Percentiles rank a stretch among this genome's conserved stretches.
Evolutionary conservation across 2,113 vertebrate genomes (phyloP).

Genomic region (Lonchura striata): DNA sequence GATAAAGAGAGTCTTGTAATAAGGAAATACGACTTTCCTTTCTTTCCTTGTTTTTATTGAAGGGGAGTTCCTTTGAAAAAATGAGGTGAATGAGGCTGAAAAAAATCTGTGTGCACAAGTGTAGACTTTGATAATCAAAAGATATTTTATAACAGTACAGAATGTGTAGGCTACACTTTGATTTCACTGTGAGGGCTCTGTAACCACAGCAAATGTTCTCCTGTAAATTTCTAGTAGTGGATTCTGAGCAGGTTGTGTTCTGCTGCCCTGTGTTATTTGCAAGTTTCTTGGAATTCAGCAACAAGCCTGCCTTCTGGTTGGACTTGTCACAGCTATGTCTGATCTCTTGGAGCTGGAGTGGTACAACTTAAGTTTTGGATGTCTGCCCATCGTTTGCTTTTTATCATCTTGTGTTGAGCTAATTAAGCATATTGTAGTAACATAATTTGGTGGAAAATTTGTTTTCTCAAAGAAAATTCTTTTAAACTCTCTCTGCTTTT

Average conservation of each 20-base stretch:
- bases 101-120: neutral
- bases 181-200: neutral
- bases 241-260: neutral
- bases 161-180: neutral
- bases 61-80: neutral
- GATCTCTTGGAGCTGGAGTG: neutral
- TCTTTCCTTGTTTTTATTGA: neutral
- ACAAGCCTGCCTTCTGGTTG: neutral
- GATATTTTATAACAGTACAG: neutral
- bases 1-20: neutral
- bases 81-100: neutral
- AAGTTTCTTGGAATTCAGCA: neutral
- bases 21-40: neutral
- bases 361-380: neutral
- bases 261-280: neutral
- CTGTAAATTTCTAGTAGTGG: neutral
- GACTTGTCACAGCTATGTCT: neutral
- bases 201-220: neutral
- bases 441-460: neutral
- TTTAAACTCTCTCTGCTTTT: neutral
- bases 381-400: neutral
- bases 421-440: neutral
- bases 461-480: neutral
- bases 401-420: neutral
- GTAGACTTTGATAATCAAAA: neutral